Evolutionary conservation across 1,140 invertebrate genomes (phyloP).

Genomic region (Zaprionus kolodkinae): DNA sequence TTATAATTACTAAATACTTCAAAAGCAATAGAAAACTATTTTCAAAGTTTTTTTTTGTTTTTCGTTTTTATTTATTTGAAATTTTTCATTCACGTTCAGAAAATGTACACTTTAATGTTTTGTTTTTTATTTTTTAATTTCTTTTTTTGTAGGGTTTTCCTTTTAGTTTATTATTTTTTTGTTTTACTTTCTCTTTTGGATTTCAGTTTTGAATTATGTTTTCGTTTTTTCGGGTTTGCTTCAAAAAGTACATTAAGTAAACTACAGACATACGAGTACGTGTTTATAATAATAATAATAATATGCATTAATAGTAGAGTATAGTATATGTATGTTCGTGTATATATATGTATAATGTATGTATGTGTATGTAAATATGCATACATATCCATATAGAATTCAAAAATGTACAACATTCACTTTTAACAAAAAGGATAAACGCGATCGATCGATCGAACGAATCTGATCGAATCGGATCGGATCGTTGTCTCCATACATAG

Average conservation of each 20-base stretch:
- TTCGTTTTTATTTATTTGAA: constrained; percentile 53
- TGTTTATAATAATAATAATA: constrained; percentile 45
- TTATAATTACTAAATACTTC: no score
- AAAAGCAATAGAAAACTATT: not conserved
- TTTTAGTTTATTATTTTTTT: constrained; percentile 17
- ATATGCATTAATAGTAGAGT: constrained; percentile 52
- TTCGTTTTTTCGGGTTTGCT: constrained; percentile 42
- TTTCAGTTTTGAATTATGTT: constrained; percentile 39
- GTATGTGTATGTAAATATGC: constrained; percentile 29
- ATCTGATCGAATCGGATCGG: not conserved
- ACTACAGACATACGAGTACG: constrained; percentile 73
- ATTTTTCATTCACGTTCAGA: constrained; percentile 74
- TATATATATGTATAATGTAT: constrained; percentile 27
- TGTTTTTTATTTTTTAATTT: constrained; percentile 26
- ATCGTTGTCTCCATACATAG: constrained; percentile 43
- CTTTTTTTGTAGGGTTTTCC: constrained; percentile 39
- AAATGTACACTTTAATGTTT: constrained; percentile 68
- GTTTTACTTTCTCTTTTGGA: constrained; percentile 33
- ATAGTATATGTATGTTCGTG: constrained; percentile 37
- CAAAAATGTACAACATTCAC: constrained; percentile 82
- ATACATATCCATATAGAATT: constrained; percentile 74
- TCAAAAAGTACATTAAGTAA: constrained; percentile 79
- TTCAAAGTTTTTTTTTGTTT: constrained; percentile 42
- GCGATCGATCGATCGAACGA: constrained; percentile 26
- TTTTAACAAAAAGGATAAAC: constrained; percentile 71